Percentiles rank a stretch among this genome's conserved stretches.
Conservation (phyloP, 64 coral and sea anemone genomes). For the Stichodactyla mertensii region DNA sequence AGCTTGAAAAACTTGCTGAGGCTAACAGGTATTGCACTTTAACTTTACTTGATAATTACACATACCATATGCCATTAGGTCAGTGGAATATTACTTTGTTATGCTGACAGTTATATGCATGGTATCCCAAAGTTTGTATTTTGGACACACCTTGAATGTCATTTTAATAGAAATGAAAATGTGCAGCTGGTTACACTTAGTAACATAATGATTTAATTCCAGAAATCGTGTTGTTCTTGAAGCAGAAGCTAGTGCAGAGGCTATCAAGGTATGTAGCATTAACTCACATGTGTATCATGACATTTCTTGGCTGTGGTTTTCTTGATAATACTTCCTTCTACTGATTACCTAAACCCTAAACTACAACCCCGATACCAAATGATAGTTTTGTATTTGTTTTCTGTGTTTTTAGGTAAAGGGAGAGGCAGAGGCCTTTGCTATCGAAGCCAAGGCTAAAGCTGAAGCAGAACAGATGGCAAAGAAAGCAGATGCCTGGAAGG, state of each 20-base stretch:
- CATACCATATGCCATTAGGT: too few species aligned
- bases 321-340: too few species aligned
- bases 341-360: too few species aligned
- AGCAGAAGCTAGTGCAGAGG: slow-evolving; percentile 79
- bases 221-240: slow-evolving; percentile 92
- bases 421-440: slow-evolving; percentile 93
- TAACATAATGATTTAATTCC: neutral
- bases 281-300: neutral
- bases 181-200: neutral
- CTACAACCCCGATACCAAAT: too few species aligned
- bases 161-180: neutral
- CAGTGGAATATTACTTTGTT: too few species aligned
- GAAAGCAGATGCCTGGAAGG: slow-evolving; percentile 99
- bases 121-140: too few species aligned
- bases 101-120: too few species aligned
- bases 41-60: too few species aligned
- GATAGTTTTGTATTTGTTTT: neutral
- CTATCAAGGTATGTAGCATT: slow-evolving; percentile 55
- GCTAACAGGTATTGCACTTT: slow-evolving; percentile 60
- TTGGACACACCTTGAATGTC: too few species aligned
- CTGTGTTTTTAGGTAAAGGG: slow-evolving; percentile 75
- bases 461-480: slow-evolving; percentile 99
- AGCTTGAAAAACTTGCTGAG: slow-evolving; percentile 84
- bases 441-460: slow-evolving; percentile 95
- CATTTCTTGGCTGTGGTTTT: too few species aligned